Conservation (phyloP, 2,797 vertebrate species). For the Sebastes vulpes region DNA sequence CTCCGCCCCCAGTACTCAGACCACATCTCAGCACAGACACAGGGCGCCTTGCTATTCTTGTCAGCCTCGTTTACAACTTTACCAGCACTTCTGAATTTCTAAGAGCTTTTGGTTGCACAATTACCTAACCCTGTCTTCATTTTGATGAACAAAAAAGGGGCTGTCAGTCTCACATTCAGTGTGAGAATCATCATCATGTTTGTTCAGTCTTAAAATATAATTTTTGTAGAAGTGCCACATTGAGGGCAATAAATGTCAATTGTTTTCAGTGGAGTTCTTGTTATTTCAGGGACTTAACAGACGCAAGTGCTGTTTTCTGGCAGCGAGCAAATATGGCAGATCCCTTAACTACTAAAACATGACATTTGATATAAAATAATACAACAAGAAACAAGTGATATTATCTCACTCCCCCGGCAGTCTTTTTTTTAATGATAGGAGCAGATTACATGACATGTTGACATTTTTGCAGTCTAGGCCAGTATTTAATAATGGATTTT, state of each 20-base stretch:
- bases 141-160: background rate
- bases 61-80: background rate
- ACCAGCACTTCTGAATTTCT: background rate
- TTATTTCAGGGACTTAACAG: background rate
- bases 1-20: constrained; percentile 11
- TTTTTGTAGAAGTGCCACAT: background rate
- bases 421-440: background rate
- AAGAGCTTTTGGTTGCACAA: background rate
- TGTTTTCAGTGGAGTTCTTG: background rate
- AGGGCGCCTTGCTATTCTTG: constrained; percentile 3
- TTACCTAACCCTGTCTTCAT: background rate
- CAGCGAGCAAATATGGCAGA: background rate
- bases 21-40: constrained; percentile 9
- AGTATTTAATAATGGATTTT: constrained; percentile 23
- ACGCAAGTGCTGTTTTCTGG: background rate
- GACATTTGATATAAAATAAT: background rate
- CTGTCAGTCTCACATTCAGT: background rate
- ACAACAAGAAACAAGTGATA: background rate
- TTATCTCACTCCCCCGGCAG: background rate
- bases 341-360: background rate
- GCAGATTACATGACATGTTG: background rate
- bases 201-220: background rate
- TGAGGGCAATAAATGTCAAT: background rate
- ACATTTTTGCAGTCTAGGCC: background rate
- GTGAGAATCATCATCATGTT: background rate